Conservation (phyloP, 2,888 invertebrate genomes). For the Aleiodes testaceus region DNA sequence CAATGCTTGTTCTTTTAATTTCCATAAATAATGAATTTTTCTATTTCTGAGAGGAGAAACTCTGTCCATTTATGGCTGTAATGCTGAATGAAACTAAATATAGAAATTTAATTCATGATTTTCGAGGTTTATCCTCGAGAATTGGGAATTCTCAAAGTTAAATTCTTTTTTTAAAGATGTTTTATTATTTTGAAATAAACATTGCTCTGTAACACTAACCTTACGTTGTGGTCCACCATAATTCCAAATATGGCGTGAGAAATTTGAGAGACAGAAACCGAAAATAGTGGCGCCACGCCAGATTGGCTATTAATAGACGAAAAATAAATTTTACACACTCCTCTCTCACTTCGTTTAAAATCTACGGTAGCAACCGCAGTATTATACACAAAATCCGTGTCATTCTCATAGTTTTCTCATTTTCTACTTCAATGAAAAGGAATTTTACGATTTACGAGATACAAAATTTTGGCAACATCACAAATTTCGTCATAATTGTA, state of each 20-base stretch:
- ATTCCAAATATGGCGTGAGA: slow-evolving; percentile 72
- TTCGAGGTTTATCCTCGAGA: too few species aligned
- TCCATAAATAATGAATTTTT: neutral
- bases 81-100: too few species aligned
- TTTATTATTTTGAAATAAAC: neutral
- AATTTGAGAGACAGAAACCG: slow-evolving; percentile 70
- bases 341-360: slow-evolving; percentile 63
- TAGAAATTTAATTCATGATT: too few species aligned
- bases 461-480: slow-evolving; percentile 8
- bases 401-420: slow-evolving; percentile 23
- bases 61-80: too few species aligned
- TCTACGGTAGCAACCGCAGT: slow-evolving; percentile 6
- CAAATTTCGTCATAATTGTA: slow-evolving; percentile 24
- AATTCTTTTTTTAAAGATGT: neutral
- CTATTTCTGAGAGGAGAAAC: neutral
- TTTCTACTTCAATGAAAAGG: slow-evolving; percentile 53
- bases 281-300: slow-evolving; percentile 71
- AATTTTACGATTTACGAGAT: slow-evolving; percentile 8
- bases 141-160: too few species aligned
- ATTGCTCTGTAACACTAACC: slow-evolving; percentile 10
- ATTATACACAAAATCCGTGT: slow-evolving; percentile 5
- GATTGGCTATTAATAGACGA: slow-evolving; percentile 69
- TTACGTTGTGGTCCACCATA: slow-evolving; percentile 53
- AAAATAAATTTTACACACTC: slow-evolving; percentile 69
- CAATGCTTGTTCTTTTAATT: neutral